Conservation (phyloP, 2,113 vertebrate genomes). For the Sapajus apella region DNA sequence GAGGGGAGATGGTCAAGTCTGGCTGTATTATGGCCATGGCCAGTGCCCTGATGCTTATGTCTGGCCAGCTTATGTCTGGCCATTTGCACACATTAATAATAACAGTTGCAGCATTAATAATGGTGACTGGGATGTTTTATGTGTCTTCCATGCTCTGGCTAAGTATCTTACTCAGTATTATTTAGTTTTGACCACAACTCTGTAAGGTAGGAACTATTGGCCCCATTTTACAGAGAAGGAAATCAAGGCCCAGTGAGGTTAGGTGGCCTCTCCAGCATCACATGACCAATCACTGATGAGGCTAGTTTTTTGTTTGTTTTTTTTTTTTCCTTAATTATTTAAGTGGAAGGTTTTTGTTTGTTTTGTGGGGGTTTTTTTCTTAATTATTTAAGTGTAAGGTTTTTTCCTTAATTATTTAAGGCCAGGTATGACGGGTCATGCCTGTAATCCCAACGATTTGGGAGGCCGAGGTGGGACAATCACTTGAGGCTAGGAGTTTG, state of each 20-base stretch:
- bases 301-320: not conserved
- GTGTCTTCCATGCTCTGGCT: accelerated
- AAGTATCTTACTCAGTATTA: not conserved
- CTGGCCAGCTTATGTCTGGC: not conserved
- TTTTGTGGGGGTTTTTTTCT: too few relatives aligned
- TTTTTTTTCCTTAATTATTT: too few relatives aligned
- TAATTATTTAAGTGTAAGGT: too few relatives aligned
- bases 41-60: accelerated
- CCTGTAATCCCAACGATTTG: too few relatives aligned
- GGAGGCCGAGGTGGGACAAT: too few relatives aligned
- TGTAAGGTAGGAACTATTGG: too few relatives aligned
- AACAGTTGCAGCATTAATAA: accelerated
- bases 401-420: too few relatives aligned
- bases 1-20: too few relatives aligned
- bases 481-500: too few relatives aligned
- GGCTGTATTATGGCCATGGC: not conserved
- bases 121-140: accelerated
- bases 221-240: not conserved
- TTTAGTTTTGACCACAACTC: not conserved
- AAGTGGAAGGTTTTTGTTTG: not conserved
- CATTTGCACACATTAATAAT: too few relatives aligned
- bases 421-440: too few relatives aligned
- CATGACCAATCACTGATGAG: too few relatives aligned
- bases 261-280: not conserved
- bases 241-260: not conserved